Evolutionary conservation across 2,113 vertebrate species (phyloP).

Genomic region (Elephantulus edwardii): DNA sequence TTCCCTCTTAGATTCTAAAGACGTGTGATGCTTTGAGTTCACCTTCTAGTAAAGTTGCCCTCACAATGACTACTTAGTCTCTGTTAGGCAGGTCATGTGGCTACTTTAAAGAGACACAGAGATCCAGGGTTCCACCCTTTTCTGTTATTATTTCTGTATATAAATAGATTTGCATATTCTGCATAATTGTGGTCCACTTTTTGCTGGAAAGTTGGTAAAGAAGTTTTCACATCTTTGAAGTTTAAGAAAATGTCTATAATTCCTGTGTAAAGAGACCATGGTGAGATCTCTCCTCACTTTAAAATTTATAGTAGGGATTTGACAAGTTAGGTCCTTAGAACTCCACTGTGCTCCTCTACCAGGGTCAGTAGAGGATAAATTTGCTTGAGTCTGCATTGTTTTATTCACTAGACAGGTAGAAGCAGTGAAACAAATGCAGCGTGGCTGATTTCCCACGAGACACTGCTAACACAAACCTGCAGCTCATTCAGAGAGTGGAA

Average conservation of each 20-base stretch:
- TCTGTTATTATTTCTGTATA: neutral
- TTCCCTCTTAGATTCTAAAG: neutral
- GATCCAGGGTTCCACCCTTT: neutral
- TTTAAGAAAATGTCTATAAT: neutral
- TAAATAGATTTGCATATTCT: neutral
- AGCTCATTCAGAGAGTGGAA: constrained; percentile 41
- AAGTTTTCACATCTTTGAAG: neutral
- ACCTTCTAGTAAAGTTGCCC: neutral
- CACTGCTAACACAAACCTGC: neutral
- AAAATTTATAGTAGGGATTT: neutral
- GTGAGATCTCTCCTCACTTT: neutral
- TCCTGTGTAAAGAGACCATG: neutral
- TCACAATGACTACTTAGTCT: neutral
- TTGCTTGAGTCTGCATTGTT: neutral
- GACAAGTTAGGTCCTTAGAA: neutral
- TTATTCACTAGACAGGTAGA: constrained; percentile 20
- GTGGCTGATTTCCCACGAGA: constrained; percentile 51
- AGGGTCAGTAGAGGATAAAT: neutral
- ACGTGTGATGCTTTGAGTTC: neutral
- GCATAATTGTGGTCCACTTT: neutral
- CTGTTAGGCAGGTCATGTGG: neutral
- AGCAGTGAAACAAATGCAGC: constrained; percentile 7
- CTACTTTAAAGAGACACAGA: neutral
- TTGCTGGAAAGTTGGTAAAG: constrained; percentile 4
- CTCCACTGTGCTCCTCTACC: neutral